Base-by-base conservation (phyloP, 2,888 invertebrate genomes). In the Rhabditoides inermis region DNA sequence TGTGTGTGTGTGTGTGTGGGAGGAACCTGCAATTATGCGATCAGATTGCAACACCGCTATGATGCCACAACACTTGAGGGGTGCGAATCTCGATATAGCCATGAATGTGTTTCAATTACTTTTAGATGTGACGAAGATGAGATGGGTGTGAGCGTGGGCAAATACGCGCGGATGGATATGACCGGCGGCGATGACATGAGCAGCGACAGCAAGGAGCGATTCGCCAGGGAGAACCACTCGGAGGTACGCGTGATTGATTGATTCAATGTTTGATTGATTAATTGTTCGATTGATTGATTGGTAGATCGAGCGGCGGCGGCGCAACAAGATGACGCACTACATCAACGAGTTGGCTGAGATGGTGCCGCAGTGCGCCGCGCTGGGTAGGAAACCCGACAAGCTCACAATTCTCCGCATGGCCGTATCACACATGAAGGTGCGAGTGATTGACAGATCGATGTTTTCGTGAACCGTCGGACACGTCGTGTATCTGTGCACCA, bases 241-340 rank as follows among this genome's bases (percentile, higher is more conserved):
- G 73, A 73, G 53, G 63, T 63, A 20, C 35, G 10, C n/a, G 35
- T 32, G 35, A 32, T 32, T 1, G n/a, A 12, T 32, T 32, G n/a
- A 12, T 32, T 32, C 10, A 10, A 32, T 10, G 35, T 32, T 1
- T 32, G 35, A 10, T 32, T 10, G 35, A 20, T 40, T 18, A 40
- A 15, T 18, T 20, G 18, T 40, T 20, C 40, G 10, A 40, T 10
- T 15, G 10, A 40, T 46, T 35, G 25, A 27, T 40, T 32, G 50
- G 15, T 49, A 95, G 82, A 98, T 98, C 79, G 98, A 98, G 81
- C 84, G 98, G 70, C 85, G 95, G 71, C 84, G 98, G 72, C 85
- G 98, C 72, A 95, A 95, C 84, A 98, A 98, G 86, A 98, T 98
- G 98, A 94, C 95, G 72, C 90, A 94, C 69, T 98, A 98, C 82